Base-by-base conservation (phyloP, 2,113 vertebrate genomes). In the Prunella himalayana region DNA sequence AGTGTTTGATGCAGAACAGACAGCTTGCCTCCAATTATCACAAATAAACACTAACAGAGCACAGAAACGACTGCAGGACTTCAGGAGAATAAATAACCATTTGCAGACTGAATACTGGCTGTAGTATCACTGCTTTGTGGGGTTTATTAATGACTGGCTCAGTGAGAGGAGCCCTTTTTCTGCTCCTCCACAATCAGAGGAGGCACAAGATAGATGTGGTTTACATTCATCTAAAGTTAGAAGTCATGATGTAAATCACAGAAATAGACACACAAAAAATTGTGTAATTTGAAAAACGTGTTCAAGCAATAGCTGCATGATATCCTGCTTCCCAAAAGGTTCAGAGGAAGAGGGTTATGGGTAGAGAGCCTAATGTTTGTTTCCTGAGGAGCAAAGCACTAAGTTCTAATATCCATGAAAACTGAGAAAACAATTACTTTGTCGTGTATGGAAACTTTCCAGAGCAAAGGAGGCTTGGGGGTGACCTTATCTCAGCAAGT, bases 201-300 rank as follows among this genome's bases (percentile, higher is more conserved):
- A 91, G 81, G 54, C 76, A 83, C 1, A 1, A 86, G 69, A 95
- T 60, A 54, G 59, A 92, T 94, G 79, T 59, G 69, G 89, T 86
- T 96, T 93, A 54, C 22, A 70, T 66, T 72, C 65, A 83, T 70
- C 92, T 84, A 78, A 92, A 93, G 82, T 92, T 96, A 96, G 96
- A 94, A 94, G 19, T 33, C 47, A 24, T 90, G 79, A 95, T 86
- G 92, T 75, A 86, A 88, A 96, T 21, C 2, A 10, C 93, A 86
- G 82, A 95, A 93, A 95, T 90, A 97, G 82, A 66, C n/a, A 75
- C n/a, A n/a, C n/a, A n/a, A n/a, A n/a, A n/a, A n/a, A n/a, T n/a
- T n/a, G n/a, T 41, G 23, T 88, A 80, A 95, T 83, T 64, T 51
- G 57, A 88, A 93, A 93, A 92, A 80, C 0, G 0, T 88, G 94